Base-by-base conservation (phyloP, 2,113 vertebrate species). In the Microtus oregoni region DNA sequence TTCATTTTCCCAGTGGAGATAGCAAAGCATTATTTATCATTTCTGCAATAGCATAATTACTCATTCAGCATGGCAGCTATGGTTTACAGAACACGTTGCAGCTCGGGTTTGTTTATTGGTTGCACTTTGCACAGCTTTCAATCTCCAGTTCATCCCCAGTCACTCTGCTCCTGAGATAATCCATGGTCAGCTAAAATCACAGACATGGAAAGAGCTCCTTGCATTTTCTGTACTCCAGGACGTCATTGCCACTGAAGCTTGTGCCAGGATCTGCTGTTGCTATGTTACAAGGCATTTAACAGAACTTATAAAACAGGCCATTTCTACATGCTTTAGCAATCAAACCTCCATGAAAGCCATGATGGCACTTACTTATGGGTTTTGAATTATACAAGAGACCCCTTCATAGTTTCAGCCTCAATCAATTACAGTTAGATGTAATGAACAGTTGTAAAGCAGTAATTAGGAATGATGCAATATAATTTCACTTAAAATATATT, bases 1-100 rank as follows among this genome's bases (percentile, higher is more conserved):
- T 96, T 96, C 92, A 94, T 97, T 97, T 97, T 89, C 90, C 58
- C 90, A 86, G 50, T 11, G 83, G 89, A 94, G 81, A 86, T 82
- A 75, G 90, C 68, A 35, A n/a, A 28, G 55, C 67, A 47, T 94
- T 92, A 93, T 96, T 96, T 94, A 91, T 97, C 97, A 97, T 91
- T 94, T 94, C 72, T 89, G 72, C 92, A 91, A 61, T 73, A 95
- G 95, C 86, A 14, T 94, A 95, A 94, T 96, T 96, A 94, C 68
- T 97, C 96, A 95, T 87, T 77, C 90, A 83, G 82, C 41, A 72
- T 94, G 96, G 93, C 97, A 94, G 93, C 88, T 68, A 7, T 77
- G n/a, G 87, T 94, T 94, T 96, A 88, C 19, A 91, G 89, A 94
- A 79, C 72, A 30, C 26, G 50, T 52, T 90, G 44, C 28, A 86